Percentiles rank a stretch among this genome's conserved stretches.
phyloP scores from a whole-genome alignment of 2,797 vertebrate species.

The Holocentrus rufus region DNA sequence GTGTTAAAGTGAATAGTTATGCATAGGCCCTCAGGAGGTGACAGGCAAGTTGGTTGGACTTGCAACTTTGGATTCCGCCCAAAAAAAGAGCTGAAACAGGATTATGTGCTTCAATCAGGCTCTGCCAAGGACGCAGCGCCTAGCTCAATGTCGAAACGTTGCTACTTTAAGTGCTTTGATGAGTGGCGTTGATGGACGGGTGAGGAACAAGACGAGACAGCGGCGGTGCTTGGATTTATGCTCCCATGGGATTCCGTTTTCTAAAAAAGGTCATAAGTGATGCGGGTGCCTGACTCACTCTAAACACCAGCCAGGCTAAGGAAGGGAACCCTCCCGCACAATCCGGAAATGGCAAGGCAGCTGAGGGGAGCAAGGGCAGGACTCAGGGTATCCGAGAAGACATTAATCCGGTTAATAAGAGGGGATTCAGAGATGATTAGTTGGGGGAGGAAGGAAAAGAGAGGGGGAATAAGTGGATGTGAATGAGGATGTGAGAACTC shows the following conservation, averaged over 20 bases:
- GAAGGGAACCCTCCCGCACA: slow-evolving; percentile 10
- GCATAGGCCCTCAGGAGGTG: slow-evolving; percentile 8
- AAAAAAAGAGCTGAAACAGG: slow-evolving; percentile 56
- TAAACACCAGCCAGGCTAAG: slow-evolving; percentile 18
- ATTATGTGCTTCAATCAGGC: slow-evolving; percentile 72
- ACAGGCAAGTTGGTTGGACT: slow-evolving; percentile 37
- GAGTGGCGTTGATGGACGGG: slow-evolving; percentile 53
- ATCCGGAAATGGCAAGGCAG: slow-evolving; percentile 28
- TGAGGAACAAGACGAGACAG: slow-evolving; percentile 53
- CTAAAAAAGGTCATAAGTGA: slow-evolving; percentile 25
- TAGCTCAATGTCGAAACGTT: slow-evolving; percentile 68
- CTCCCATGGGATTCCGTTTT: slow-evolving; percentile 17
- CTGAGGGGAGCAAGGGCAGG: slow-evolving; percentile 37
- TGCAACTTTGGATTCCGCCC: slow-evolving; percentile 38
- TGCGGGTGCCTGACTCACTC: slow-evolving; percentile 40
- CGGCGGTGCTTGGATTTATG: slow-evolving; percentile 21
- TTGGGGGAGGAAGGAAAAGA: slow-evolving; percentile 29
- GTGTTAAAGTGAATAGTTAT: slow-evolving; percentile 16
- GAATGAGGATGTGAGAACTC: slow-evolving; percentile 32
- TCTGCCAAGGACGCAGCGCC: slow-evolving; percentile 62
- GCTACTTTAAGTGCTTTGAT: slow-evolving; percentile 57
- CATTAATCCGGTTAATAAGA: slow-evolving; percentile 56
- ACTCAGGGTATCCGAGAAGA: slow-evolving; percentile 38
- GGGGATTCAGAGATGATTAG: slow-evolving; percentile 56
- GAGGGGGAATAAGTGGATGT: slow-evolving; percentile 2